Evolutionary conservation across 1,140 invertebrate genomes (phyloP).

Genomic region (Zaprionus taronus): DNA sequence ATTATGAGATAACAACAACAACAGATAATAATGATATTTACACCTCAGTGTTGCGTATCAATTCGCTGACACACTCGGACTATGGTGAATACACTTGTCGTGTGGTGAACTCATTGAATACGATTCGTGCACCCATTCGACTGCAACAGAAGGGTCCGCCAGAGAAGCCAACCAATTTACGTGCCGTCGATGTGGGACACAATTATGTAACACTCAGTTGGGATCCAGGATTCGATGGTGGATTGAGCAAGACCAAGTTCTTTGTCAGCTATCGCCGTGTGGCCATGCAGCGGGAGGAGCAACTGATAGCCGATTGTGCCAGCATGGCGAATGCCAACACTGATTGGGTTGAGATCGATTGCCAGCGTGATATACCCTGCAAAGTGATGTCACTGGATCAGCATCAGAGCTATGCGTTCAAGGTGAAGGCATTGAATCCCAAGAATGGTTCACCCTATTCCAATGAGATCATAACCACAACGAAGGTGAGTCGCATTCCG

Average conservation of each 20-base stretch:
- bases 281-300: constrained; percentile 86
- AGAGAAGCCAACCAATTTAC: constrained; percentile 90
- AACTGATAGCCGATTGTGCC: constrained; percentile 87
- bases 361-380: constrained; percentile 93
- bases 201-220: constrained; percentile 92
- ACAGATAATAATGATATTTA: constrained; percentile 94
- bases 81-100: constrained; percentile 96
- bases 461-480: constrained; percentile 90
- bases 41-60: constrained; percentile 91
- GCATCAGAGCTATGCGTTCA: constrained; percentile 92
- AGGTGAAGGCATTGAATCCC: constrained; percentile 94
- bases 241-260: constrained; percentile 92
- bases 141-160: constrained; percentile 94
- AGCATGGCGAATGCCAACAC: constrained; percentile 86
- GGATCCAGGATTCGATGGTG: constrained; percentile 96
- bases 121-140: constrained; percentile 90
- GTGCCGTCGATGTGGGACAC: constrained; percentile 89
- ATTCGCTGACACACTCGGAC: constrained; percentile 90
- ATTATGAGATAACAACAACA: constrained; percentile 93
- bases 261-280: constrained; percentile 91
- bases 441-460: constrained; percentile 94
- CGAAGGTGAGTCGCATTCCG: constrained; percentile 93
- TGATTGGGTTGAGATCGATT: constrained; percentile 92
- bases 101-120: constrained; percentile 91
- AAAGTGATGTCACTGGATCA: constrained; percentile 93